phyloP scores from a whole-genome alignment of 2,113 vertebrate species.

The Pungitius pungitius region DNA sequence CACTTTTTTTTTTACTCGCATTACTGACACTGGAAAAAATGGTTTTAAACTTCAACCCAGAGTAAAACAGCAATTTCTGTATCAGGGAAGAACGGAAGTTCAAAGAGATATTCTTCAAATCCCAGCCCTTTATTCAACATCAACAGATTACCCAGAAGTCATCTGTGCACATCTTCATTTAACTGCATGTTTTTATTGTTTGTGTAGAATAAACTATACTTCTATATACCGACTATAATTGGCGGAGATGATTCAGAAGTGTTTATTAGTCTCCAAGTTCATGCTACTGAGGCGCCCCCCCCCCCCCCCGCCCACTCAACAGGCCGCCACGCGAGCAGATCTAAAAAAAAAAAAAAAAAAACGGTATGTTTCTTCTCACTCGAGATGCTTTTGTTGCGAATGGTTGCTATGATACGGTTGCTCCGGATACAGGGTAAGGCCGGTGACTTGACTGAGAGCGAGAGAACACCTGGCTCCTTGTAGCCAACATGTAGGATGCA shows the following conservation, averaged over 20 bases:
- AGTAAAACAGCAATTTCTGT: background rate
- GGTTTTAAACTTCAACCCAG: too few relatives aligned
- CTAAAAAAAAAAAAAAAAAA: too few relatives aligned
- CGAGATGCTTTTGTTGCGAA: too few relatives aligned
- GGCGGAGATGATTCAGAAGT: too few relatives aligned
- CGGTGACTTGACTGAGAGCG: background rate
- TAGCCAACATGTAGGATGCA: too few relatives aligned
- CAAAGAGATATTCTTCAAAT: too few relatives aligned
- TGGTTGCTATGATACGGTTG: background rate
- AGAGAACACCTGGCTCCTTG: background rate
- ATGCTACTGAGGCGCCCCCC: too few relatives aligned
- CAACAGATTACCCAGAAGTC: background rate
- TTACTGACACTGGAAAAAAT: background rate
- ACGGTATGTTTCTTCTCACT: background rate
- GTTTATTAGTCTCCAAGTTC: too few relatives aligned
- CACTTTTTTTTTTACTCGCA: constrained; percentile 17
- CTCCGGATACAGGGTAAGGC: background rate
- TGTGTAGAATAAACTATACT: background rate
- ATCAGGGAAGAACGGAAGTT: background rate
- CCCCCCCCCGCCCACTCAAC: too few relatives aligned
- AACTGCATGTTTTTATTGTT: background rate
- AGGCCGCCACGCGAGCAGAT: too few relatives aligned
- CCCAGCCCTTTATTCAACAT: background rate
- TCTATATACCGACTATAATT: background rate
- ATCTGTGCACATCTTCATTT: background rate